A percentile compares a stretch with the other conserved stretches of the same genome.
Evolutionary conservation across 2,888 invertebrate genomes (phyloP).

Genomic region (Meiosimyza platycephala): DNA sequence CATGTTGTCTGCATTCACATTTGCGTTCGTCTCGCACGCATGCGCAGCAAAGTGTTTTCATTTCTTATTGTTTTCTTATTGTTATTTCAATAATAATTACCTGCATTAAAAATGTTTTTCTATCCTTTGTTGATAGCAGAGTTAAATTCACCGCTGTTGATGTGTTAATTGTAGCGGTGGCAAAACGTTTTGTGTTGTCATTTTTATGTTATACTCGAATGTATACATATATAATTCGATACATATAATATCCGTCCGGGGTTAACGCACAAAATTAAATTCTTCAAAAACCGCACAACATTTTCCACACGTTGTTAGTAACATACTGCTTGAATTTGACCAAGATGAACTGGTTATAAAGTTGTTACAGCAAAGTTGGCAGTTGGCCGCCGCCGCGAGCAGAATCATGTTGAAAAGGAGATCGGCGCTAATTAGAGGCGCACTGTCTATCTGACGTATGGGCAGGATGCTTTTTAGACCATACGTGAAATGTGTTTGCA

Average conservation of each 20-base stretch:
- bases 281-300: slow-evolving; percentile 31
- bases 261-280: slow-evolving; percentile 30
- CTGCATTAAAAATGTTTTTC: too few species aligned
- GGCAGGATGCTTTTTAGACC: background rate
- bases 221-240: background rate
- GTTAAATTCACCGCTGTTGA: slow-evolving; percentile 23
- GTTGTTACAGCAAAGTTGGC: slow-evolving; percentile 32
- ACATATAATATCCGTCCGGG: slow-evolving; percentile 19
- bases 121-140: too few species aligned
- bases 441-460: slow-evolving; percentile 18
- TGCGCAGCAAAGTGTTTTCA: too few species aligned
- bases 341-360: slow-evolving; percentile 32
- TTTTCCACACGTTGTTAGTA: slow-evolving; percentile 36
- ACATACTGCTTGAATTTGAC: slow-evolving; percentile 31
- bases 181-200: background rate
- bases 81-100: too few species aligned
- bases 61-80: too few species aligned
- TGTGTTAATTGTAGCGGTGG: slow-evolving; percentile 35
- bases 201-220: background rate
- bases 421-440: slow-evolving; percentile 43
- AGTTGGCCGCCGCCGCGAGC: background rate
- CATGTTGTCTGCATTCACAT: too few species aligned
- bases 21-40: too few species aligned
- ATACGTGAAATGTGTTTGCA: background rate
- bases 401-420: slow-evolving; percentile 40